These are phyloP conservation scores for Choloepus hoffmanni DNA, from an alignment of 2,113 vertebrate genomes.

Conservation along the genomic window DNA sequence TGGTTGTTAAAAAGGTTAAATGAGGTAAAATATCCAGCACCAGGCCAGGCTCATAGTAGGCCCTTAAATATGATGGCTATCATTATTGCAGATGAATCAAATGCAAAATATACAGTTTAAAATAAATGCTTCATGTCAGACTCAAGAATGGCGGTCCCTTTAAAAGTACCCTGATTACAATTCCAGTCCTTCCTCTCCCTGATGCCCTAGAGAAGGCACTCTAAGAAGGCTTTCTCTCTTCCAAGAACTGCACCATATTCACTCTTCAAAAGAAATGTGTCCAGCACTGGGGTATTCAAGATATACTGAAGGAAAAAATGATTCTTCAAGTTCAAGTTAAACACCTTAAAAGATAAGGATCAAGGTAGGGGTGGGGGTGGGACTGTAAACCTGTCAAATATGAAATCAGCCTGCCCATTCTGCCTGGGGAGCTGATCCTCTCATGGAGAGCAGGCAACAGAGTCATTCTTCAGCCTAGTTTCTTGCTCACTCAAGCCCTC, in stretches of 20 bases:
- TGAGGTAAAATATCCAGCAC: neutral
- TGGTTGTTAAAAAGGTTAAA: neutral
- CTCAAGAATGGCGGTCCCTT: neutral
- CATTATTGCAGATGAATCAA: neutral
- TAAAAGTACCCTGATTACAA: neutral
- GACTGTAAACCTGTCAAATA: neutral
- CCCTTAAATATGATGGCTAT: neutral
- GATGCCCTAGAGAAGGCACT: neutral
- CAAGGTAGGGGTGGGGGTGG: neutral
- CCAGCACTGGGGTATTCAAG: neutral
- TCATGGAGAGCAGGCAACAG: neutral
- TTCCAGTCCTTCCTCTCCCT: neutral
- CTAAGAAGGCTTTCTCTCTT: neutral
- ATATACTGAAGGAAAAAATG: neutral
- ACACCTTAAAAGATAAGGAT: neutral
- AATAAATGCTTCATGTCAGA: neutral
- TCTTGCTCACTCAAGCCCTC: neutral
- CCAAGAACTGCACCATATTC: neutral
- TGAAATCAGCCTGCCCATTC: neutral
- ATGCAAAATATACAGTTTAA: neutral
- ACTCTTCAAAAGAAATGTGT: conserved; percentile 4
- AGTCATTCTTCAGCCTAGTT: neutral
- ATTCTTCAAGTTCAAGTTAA: conserved; percentile 39
- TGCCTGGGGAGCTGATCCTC: neutral
- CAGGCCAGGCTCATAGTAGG: neutral